Evolutionary conservation across 2,113 vertebrate genomes (phyloP).

Genomic region (Myiagra hebetior): DNA sequence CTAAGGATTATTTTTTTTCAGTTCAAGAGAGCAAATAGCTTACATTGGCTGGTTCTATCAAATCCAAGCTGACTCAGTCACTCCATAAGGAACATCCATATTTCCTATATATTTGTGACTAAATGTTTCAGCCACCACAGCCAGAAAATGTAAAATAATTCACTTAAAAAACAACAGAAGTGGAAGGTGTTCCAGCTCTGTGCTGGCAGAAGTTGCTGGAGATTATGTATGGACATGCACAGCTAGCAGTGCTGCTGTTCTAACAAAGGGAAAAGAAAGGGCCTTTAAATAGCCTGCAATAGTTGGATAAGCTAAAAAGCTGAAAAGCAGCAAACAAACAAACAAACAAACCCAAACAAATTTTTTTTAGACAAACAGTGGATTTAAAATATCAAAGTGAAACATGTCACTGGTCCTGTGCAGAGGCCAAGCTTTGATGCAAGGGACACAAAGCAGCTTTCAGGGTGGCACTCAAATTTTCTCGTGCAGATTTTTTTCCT

Average conservation of each 20-base stretch:
- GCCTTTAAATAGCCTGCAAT: slow-evolving; percentile 3
- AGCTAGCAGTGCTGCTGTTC: neutral
- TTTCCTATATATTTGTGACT: neutral
- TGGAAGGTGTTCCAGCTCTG: neutral
- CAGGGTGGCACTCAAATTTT: neutral
- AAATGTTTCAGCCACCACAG: neutral
- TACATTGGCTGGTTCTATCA: neutral
- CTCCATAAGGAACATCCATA: neutral
- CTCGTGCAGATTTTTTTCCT: neutral
- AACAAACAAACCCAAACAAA: neutral
- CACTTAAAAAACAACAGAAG: neutral
- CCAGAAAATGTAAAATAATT: slow-evolving; percentile 44
- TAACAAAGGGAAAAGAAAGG: neutral
- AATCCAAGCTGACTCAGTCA: slow-evolving; percentile 24
- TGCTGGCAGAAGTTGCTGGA: slow-evolving; percentile 4
- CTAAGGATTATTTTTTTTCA: neutral
- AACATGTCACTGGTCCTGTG: neutral
- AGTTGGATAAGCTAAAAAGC: slow-evolving; percentile 4
- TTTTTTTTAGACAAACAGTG: neutral
- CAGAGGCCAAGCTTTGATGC: neutral
- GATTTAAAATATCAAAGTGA: neutral
- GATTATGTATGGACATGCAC: slow-evolving; percentile 3
- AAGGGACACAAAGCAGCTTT: neutral
- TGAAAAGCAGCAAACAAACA: neutral
- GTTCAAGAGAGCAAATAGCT: neutral